phyloP scores from a whole-genome alignment of 2,113 vertebrate genomes.

The Beaufortia kweichowensis region DNA sequence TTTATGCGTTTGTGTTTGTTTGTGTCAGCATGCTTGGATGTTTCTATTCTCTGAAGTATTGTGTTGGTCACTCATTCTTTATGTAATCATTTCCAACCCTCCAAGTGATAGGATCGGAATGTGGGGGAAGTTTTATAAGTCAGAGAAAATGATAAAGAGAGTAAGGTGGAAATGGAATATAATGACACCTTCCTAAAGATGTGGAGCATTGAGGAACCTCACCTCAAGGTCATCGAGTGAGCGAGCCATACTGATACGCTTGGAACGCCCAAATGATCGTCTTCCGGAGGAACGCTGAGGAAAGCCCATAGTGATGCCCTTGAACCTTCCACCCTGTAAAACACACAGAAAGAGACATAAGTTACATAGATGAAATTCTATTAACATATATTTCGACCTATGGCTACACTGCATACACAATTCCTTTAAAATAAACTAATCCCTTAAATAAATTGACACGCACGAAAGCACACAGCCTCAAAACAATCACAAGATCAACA shows the following conservation, averaged over 20 bases:
- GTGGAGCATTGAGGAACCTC: slow-evolving; percentile 44
- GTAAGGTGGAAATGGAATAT: background rate
- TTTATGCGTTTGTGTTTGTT: slow-evolving; percentile 6
- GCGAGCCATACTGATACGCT: slow-evolving; percentile 86
- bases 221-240: slow-evolving; percentile 96
- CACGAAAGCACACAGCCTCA: too few species aligned
- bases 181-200: background rate
- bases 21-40: slow-evolving; percentile 6
- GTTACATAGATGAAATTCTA: background rate
- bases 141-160: background rate
- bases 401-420: too few species aligned
- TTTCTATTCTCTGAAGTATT: slow-evolving; percentile 25
- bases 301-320: slow-evolving; percentile 78
- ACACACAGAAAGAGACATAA: slow-evolving; percentile 49
- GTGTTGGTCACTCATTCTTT: slow-evolving; percentile 26
- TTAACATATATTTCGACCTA: too few species aligned
- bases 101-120: slow-evolving; percentile 34
- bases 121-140: slow-evolving; percentile 12
- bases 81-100: slow-evolving; percentile 36
- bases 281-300: slow-evolving; percentile 80
- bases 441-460: too few species aligned
- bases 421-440: too few species aligned
- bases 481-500: too few species aligned
- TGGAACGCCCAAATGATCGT: slow-evolving; percentile 87
- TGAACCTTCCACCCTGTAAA: slow-evolving; percentile 79